Evolutionary conservation across 2,888 invertebrate species (phyloP), one percentile per base, ranked within the genome.

Genomic region (Protonemura montana): DNA sequence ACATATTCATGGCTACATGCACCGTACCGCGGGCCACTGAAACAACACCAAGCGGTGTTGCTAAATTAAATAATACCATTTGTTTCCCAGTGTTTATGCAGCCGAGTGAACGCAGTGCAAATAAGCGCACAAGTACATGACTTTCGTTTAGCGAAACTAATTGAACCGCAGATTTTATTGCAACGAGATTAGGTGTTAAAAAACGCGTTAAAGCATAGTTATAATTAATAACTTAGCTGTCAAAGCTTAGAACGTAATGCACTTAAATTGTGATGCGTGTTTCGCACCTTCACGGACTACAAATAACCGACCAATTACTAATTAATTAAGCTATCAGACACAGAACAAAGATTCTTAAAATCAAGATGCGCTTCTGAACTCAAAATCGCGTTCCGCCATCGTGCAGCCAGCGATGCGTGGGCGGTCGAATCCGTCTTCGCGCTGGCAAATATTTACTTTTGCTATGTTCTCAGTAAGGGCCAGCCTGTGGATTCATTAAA

Each of bases 51-150:
- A 2, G 16, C 26, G 35, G 78, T 42, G 41, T 83, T 1, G 26
- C 25, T 30, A 83, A 83, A 83, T 83, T 83, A 83, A 83, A 83
- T 83, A 42, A 83, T 83, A 41, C 35, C 82, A 83, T 83, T 83
- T 41, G 42, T 21, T 59, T 59, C 21, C 13, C 16, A 59, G 59
- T 81, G 13, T 59, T 59, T 59, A 59, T 59, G 59, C 59, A 21
- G 59, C 16, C 59, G 21, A 59, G 21, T 59, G 21, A 59, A 21
- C 59, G 59, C 21, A 21, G 13, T 59, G 59, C 59, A 21, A 21
- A 59, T 59, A 59, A 59, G 21, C 21, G 59, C 21, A 10, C 1
- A 3, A 21, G 59, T 59, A 21, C 59, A 59, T 35, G 35, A 21
- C 59, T 21, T 59, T 59, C 59, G 59, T 59, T 59, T 59, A 59